Base-by-base conservation (phyloP, 2,888 invertebrate species). In the Linyphia triangularis region DNA sequence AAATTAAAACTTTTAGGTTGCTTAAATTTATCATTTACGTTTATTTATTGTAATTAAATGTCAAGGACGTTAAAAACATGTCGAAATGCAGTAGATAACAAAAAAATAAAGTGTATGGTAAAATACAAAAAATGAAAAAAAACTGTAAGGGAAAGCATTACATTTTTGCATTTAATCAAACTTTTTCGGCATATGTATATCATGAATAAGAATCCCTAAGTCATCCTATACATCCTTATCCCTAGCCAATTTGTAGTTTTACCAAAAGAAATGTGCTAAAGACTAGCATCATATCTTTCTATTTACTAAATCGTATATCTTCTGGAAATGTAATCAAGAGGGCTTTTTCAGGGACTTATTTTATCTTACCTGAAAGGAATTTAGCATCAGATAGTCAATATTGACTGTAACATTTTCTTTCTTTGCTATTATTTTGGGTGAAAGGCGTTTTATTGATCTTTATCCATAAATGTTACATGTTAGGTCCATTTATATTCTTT, bases 271-370 rank as follows among this genome's bases (percentile, higher is more conserved):
- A 67, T 30, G 33, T 37, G 40, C 61, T 28, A 24, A 63, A 40
- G 37, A 33, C 61, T 75, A 33, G 30, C 33, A 59, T 59, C 59
- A 63, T 77, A 77, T 77, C 77, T 77, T 77, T 61, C 63, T 61
- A 77, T 77, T 77, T 77, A 61, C 63, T 40, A 61, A 26, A 63
- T 61, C 77, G 40, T 73, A 59, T 73, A 16, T 61, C 77, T 61
- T 59, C n/a, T n/a, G 63, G 77, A 63, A 40, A n/a, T 22, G 59
- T 30, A 57, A 26, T 13, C 30, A 73, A 57, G 33, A 9, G 57
- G 28, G 59, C 73, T 59, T 61, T 59, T 40, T 63, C 24, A n/a
- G 70, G 10, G 37, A 70, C 26, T 37, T 43, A 26, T 70, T 26
- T 28, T 43, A 43, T 26, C 43, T 24, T 13, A n/a, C 70, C 26